A percentile compares a stretch with the other conserved stretches of the same genome.
phyloP scores from a whole-genome alignment of 2,888 invertebrate species.

The Phytoseiulus persimilis region DNA sequence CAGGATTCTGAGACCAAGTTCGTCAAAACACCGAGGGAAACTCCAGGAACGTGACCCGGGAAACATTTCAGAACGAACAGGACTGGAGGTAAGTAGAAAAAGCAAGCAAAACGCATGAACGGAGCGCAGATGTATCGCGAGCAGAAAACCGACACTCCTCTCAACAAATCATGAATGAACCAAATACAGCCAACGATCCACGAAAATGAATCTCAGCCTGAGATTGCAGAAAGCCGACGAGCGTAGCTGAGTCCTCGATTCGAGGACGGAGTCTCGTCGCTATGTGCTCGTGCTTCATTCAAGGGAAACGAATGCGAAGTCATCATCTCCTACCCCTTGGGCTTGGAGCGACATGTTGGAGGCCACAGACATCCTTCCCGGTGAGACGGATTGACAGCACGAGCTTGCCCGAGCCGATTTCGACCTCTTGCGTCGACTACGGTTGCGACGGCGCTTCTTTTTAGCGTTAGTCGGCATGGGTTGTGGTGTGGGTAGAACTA shows the following conservation, averaged over 20 bases:
- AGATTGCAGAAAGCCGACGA: not conserved
- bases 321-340: conserved; percentile 33
- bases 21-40: too few species aligned
- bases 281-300: not conserved
- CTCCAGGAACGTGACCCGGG: too few species aligned
- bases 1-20: too few species aligned
- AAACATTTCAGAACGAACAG: too few species aligned
- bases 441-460: conserved; percentile 33
- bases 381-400: conserved; percentile 29
- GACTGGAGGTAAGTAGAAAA: too few species aligned
- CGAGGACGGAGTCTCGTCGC: not conserved
- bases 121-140: too few species aligned
- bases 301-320: not conserved
- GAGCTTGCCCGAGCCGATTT: conserved; percentile 36
- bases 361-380: conserved; percentile 37
- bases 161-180: not conserved
- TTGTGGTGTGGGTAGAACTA: conserved; percentile 9
- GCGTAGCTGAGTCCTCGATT: not conserved
- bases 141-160: too few species aligned
- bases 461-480: conserved; percentile 33
- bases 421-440: conserved; percentile 32
- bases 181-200: not conserved
- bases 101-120: too few species aligned
- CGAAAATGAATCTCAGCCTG: not conserved
- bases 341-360: conserved; percentile 22